Evolutionary conservation across 2,888 invertebrate species (phyloP), one percentile per base, ranked within the genome.

Genomic region (Leucophora obtusa): DNA sequence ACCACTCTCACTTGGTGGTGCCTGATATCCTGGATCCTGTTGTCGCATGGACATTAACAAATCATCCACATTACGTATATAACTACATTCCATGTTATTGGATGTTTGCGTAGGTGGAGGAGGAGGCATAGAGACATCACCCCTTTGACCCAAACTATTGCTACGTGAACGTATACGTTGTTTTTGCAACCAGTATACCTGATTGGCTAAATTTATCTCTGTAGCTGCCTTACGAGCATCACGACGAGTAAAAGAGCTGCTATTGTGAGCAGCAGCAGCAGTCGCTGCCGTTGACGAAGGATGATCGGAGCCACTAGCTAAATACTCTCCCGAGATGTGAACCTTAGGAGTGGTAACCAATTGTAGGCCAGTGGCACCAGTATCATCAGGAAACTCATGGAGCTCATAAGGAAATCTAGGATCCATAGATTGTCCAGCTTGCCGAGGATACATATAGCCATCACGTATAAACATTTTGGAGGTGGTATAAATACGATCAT

Each of bases 381-480:
- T 85, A 63, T 88, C 85, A 68, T 87, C 83, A 0, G 89, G 87
- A 76, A 89, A 89, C 51, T 89, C 89, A 69, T 89, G 89, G 54
- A 89, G 78, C 73, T 89, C 89, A 63, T 89, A 87, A 33, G 89
- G 89, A 54, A 85, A 89, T 15, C 89, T 86, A 10, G 89, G 89
- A 84, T 89, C 89, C 88, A 89, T 89, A 3, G 85, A 58, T 68
- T 89, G 89, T 5, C 89, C 89, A 11, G 89, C 86, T 68, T 89
- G 89, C 4, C 89, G 87, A 1, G 89, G 89, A 83, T 89, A 89
- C 89, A 89, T 89, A 77, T 88, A 89, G 50, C 86, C 89, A 66
- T 89, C 89, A 69, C 89, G 89, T 35, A 89, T 83, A 79, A 88
- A 89, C 89, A 89, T 87, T 85, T 89, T 88, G 54, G 84, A 86